Percentiles rank a stretch among this genome's conserved stretches.
Evolutionary conservation across 2,797 vertebrate genomes (phyloP).

Genomic region (Typhlichthys subterraneus): DNA sequence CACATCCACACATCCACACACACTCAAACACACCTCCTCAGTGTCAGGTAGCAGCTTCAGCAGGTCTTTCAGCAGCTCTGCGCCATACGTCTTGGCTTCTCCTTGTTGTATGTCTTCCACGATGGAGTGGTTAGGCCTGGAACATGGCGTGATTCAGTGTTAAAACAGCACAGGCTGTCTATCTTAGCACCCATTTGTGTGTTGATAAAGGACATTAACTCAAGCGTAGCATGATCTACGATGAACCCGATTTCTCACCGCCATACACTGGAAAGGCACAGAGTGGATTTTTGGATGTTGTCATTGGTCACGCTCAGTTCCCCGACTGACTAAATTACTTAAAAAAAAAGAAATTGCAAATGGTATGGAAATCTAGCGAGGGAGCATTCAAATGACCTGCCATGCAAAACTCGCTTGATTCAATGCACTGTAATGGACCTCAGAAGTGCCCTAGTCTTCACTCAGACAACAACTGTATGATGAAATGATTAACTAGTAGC

Average conservation of each 20-base stretch:
- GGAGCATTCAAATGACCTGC: constrained; percentile 65
- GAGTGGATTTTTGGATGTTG: constrained; percentile 17
- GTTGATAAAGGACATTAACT: constrained; percentile 16
- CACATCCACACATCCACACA: constrained; percentile 3
- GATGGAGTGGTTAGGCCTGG: constrained; percentile 89
- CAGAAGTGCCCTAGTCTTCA: too few species aligned
- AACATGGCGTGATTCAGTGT: constrained; percentile 41
- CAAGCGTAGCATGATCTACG: neutral
- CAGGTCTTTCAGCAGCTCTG: constrained; percentile 90
- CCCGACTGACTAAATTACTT: constrained; percentile 9
- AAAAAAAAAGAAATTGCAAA: constrained; percentile 59
- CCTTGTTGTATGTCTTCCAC: constrained; percentile 90
- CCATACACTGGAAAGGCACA: neutral
- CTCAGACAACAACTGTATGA: too few species aligned
- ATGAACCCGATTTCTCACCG: neutral
- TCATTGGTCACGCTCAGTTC: constrained; percentile 10
- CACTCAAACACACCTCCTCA: constrained; percentile 85
- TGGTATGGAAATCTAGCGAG: constrained; percentile 65
- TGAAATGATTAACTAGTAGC: too few species aligned
- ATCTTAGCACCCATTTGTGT: constrained; percentile 8
- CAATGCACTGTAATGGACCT: neutral
- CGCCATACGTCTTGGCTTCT: constrained; percentile 84
- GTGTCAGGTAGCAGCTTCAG: constrained; percentile 92
- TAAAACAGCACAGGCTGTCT: constrained; percentile 36
- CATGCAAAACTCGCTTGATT: constrained; percentile 45